phyloP scores from a whole-genome alignment of 2,113 vertebrate species.

The Malurus elegans region DNA sequence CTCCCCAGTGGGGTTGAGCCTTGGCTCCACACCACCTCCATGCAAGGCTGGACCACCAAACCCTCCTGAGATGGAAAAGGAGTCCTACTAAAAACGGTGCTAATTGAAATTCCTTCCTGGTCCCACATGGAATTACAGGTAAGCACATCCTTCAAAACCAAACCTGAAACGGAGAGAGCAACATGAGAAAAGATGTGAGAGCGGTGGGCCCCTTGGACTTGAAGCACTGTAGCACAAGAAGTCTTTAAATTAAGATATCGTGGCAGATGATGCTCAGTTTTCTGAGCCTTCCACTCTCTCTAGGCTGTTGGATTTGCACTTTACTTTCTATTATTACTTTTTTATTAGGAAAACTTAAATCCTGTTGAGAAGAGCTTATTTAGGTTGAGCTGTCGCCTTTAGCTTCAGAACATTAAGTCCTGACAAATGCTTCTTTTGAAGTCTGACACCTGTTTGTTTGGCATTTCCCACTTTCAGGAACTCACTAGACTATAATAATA shows the following conservation, averaged over 20 bases:
- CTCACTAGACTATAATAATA: slow-evolving; percentile 54
- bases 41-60: neutral
- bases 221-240: neutral
- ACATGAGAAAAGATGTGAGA: neutral
- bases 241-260: slow-evolving; percentile 2
- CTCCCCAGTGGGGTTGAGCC: neutral
- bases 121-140: neutral
- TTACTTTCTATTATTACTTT: slow-evolving; percentile 31
- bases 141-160: neutral
- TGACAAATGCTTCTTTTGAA: slow-evolving; percentile 66
- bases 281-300: neutral
- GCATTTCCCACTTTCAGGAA: slow-evolving; percentile 51
- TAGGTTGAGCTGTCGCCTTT: slow-evolving; percentile 51
- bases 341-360: slow-evolving; percentile 50
- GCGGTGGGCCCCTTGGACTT: neutral
- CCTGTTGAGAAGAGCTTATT: slow-evolving; percentile 44
- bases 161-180: neutral
- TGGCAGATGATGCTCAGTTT: neutral
- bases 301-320: neutral
- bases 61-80: neutral
- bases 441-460: slow-evolving; percentile 65
- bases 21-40: neutral
- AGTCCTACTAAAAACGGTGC: neutral
- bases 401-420: slow-evolving; percentile 56
- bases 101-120: neutral